phyloP scores from a whole-genome alignment of 1,140 invertebrate species.

The Eriocheir sinensis region DNA sequence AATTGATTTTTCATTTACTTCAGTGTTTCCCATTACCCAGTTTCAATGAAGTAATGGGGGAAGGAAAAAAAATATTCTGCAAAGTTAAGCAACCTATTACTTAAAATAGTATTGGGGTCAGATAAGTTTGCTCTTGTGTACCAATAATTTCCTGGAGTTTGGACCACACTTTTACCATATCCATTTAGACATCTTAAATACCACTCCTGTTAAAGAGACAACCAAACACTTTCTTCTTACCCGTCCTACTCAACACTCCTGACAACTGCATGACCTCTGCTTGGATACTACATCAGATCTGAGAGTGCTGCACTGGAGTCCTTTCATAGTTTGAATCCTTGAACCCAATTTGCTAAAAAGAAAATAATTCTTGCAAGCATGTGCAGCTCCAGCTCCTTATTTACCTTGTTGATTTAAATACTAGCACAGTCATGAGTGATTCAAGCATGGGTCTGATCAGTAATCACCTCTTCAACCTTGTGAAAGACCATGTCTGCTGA shows the following conservation, averaged over 20 bases:
- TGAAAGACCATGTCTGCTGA: constrained; percentile 68
- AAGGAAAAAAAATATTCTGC: no score
- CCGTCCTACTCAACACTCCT: constrained; percentile 57
- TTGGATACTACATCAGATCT: constrained; percentile 70
- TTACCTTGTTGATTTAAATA: constrained; percentile 70
- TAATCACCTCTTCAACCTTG: constrained; percentile 71
- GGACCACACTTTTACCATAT: background rate
- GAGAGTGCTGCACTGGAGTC: constrained; percentile 74
- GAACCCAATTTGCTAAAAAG: constrained; percentile 68
- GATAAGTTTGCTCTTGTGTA: no score
- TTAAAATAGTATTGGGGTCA: no score
- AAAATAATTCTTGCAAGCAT: constrained; percentile 70
- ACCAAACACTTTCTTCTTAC: constrained; percentile 34
- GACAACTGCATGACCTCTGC: constrained; percentile 75
- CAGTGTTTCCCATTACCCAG: no score
- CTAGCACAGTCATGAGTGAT: constrained; percentile 68
- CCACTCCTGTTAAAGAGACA: background rate
- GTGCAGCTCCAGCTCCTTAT: constrained; percentile 76
- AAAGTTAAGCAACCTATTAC: no score
- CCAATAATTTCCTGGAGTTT: constrained; percentile 34
- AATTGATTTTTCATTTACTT: no score
- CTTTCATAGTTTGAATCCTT: constrained; percentile 68
- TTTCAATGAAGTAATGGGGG: no score
- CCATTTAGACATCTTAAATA: constrained; percentile 19
- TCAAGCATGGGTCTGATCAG: constrained; percentile 76